Evolutionary conservation across 2,113 vertebrate species (phyloP), one percentile per base, ranked within the genome.

Genomic region (Halcyon malimbica): DNA sequence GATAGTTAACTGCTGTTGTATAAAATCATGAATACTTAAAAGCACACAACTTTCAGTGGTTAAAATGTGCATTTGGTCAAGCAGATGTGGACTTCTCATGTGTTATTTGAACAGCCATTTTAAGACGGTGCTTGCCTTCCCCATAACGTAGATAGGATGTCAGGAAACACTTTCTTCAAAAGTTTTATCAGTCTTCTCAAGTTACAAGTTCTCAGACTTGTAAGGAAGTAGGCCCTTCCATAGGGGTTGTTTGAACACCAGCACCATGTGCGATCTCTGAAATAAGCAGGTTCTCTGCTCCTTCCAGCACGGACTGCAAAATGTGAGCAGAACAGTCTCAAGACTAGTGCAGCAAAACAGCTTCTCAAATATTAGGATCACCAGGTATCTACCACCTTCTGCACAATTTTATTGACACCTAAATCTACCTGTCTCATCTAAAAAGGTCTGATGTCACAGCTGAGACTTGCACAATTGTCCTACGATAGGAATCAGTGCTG

Each of bases 311-410:
- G 13, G 5, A 33, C 56, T 37, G 20, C n/a, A 67, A 48, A 64
- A 57, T 4, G 4, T 4, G n/a, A 77, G 71, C 48, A 69, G 13
- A 42, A 28, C 29, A 4, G 0, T 67, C n/a, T 33, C 0, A 0
- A 67, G 25, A 57, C 14, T 5, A 19, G 35, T 1, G 1, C n/a
- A 51, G 39, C 42, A 78, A 48, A 94, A 7, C 37, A 82, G 17
- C 21, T 69, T 59, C 51, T 64, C 39, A 64, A 60, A 20, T 24
- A 39, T 6, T 11, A 9, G 42, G 7, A 71, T 39, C 53, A 76
- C 25, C 35, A n/a, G 35, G 63, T 68, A 37, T 24, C 41, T 60
- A 31, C 50, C 39, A 74, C 18, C 13, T 85, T 62, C 79, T 77
- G 41, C 63, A 73, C 16, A 10, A 60, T 71, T 93, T 81, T 51